Evolutionary conservation across 1,140 invertebrate genomes (phyloP).

Genomic region (Atta texana): DNA sequence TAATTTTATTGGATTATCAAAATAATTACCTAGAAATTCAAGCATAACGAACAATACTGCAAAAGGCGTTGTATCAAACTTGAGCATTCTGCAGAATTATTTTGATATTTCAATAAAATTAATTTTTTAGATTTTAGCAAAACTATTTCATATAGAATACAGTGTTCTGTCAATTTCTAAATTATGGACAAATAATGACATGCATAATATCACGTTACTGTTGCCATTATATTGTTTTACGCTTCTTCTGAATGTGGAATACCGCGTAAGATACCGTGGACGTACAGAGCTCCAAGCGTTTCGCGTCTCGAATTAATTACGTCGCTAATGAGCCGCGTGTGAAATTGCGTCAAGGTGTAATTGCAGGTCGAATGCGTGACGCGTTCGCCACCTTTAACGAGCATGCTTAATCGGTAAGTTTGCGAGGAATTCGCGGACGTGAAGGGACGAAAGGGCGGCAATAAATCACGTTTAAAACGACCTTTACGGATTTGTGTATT

Average conservation of each 20-base stretch:
- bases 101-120: too few species aligned
- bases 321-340: conserved; percentile 75
- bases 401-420: conserved; percentile 69
- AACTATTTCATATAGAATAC: not conserved
- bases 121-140: too few species aligned
- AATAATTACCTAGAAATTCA: too few species aligned
- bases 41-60: too few species aligned
- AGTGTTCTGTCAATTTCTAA: not conserved
- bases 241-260: not conserved
- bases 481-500: conserved; percentile 19
- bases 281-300: conserved; percentile 38
- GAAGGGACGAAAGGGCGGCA: conserved; percentile 50
- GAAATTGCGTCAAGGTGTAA: conserved; percentile 68
- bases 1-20: too few species aligned
- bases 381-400: conserved; percentile 71
- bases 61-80: too few species aligned
- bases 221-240: not conserved
- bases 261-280: not conserved
- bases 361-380: conserved; percentile 69
- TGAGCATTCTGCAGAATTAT: too few species aligned
- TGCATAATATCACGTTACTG: not conserved
- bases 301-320: conserved; percentile 76
- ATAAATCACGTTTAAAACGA: conserved; percentile 60
- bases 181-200: not conserved
- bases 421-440: conserved; percentile 53